phyloP scores from a whole-genome alignment of 2,888 invertebrate genomes.

The Nesidiocoris tenuis region DNA sequence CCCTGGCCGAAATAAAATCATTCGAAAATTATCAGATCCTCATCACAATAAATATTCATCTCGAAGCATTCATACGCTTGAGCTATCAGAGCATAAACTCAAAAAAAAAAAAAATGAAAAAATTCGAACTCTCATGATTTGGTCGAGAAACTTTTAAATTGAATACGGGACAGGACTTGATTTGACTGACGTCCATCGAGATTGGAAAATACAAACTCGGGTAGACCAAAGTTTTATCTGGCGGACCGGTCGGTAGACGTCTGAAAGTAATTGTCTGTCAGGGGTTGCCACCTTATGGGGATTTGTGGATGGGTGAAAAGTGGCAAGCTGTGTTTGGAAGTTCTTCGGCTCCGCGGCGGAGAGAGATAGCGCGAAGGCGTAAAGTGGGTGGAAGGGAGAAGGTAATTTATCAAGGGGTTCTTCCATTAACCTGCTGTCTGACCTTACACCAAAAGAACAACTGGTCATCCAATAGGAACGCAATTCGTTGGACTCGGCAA shows the following conservation, averaged over 20 bases:
- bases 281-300: not conserved
- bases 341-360: not conserved
- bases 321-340: not conserved
- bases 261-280: not conserved
- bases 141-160: too few relatives aligned
- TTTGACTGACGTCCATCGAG: too few relatives aligned
- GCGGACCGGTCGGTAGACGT: not conserved
- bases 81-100: too few relatives aligned
- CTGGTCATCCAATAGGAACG: not conserved
- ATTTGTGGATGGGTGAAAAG: not conserved
- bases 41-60: too few relatives aligned
- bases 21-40: too few relatives aligned
- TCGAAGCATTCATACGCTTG: too few relatives aligned
- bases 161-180: too few relatives aligned
- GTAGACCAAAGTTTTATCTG: not conserved
- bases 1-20: too few relatives aligned
- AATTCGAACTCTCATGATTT: too few relatives aligned
- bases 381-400: not conserved
- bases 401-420: not conserved
- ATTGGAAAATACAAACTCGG: not conserved
- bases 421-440: not conserved
- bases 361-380: not conserved
- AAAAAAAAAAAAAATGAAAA: too few relatives aligned
- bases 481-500: not conserved
- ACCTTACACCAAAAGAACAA: not conserved